Evolutionary conservation across 2,888 invertebrate genomes (phyloP).

Genomic region (Limnephilus rhombicus): DNA sequence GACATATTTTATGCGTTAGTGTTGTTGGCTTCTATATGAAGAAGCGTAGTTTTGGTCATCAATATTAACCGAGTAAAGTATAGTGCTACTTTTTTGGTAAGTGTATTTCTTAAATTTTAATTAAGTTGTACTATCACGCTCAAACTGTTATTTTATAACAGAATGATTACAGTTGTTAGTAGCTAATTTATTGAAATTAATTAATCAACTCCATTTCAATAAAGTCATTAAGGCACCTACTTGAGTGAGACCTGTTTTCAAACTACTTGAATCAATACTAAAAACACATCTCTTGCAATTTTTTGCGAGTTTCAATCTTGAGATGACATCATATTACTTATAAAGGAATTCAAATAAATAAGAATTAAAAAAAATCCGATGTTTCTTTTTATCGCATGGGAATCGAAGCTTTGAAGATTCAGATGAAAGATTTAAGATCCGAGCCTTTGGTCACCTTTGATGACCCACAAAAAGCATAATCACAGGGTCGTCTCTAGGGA

Average conservation of each 20-base stretch:
- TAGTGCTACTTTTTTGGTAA: neutral
- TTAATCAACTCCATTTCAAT: neutral
- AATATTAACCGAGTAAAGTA: too few relatives aligned
- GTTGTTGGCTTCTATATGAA: too few relatives aligned
- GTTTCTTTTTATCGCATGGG: neutral
- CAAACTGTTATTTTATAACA: neutral
- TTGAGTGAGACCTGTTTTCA: neutral
- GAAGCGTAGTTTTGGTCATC: too few relatives aligned
- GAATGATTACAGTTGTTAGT: neutral
- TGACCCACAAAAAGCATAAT: neutral
- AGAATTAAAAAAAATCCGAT: neutral
- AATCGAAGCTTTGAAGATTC: neutral
- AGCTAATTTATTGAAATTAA: neutral
- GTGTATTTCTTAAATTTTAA: neutral
- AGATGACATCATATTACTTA: conserved; percentile 1
- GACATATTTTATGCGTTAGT: too few relatives aligned
- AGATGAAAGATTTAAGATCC: neutral
- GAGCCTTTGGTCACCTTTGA: neutral
- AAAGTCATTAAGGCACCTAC: neutral
- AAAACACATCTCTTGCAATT: neutral
- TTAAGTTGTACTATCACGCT: neutral
- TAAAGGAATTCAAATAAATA: neutral
- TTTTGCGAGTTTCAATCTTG: neutral
- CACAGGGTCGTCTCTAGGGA: neutral
- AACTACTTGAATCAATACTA: neutral